These are phyloP conservation scores for Plecotus auritus DNA, from an alignment of 2,113 vertebrate genomes.

Conservation along the genomic window DNA sequence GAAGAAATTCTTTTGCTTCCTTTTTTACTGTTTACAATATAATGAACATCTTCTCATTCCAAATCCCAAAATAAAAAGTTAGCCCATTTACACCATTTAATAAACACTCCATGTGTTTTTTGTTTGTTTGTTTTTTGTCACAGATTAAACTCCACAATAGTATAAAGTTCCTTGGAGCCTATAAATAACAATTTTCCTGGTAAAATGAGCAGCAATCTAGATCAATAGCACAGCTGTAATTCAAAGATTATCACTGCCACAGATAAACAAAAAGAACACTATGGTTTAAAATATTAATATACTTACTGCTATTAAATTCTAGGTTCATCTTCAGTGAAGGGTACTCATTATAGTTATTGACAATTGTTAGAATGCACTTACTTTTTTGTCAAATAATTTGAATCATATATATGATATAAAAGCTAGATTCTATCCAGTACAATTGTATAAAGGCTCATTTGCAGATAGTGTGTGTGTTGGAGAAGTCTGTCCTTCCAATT, in stretches of 20 bases:
- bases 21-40: background rate
- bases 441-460: background rate
- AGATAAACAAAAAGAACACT: conserved; percentile 18
- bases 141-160: background rate
- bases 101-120: background rate
- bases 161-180: background rate
- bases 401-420: conserved; percentile 14
- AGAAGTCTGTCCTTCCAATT: conserved; percentile 1
- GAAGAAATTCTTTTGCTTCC: background rate
- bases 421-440: conserved; percentile 26
- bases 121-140: background rate
- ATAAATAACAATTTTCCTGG: conserved; percentile 38
- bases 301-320: conserved; percentile 24
- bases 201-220: conserved; percentile 37
- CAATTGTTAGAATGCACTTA: conserved; percentile 46
- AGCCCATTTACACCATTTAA: background rate
- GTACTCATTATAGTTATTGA: conserved; percentile 30
- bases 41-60: background rate
- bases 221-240: background rate
- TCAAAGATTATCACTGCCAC: conserved; percentile 22
- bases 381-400: conserved; percentile 17
- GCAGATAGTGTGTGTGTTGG: background rate
- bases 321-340: conserved; percentile 29
- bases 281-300: conserved; percentile 40
- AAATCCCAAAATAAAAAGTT: background rate